Base-by-base conservation (phyloP, 2,113 vertebrate genomes). In the Trichechus manatus region DNA sequence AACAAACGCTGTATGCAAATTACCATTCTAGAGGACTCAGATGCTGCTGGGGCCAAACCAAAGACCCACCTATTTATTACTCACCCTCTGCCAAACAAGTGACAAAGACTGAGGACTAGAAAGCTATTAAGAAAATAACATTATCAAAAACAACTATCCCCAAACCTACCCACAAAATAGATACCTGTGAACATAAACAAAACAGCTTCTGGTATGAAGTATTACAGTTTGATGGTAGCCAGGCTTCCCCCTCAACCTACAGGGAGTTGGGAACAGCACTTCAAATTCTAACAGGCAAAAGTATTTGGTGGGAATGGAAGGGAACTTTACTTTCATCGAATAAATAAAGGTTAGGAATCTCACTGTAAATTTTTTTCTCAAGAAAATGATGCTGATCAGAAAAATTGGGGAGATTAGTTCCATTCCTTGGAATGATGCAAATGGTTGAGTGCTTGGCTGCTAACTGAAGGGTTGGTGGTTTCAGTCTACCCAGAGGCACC, bases 351-450 rank as follows among this genome's bases (percentile, higher is more conserved):
- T 5, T 29, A 61, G 59, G 4, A 75, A 68, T 75, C 27, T 87
- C 78, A 80, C 9, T 39, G 50, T 17, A 93, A 23, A 11, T 42
- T 64, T 59, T 86, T 11, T 68, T 59, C 83, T 75, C 81, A 83
- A 82, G 85, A 95, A 96, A 91, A 91, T 25, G 31, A 61, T 70
- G 87, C 15, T n/a, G 19, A 94, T 79, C 36, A 89, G 47, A 84
- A n/a, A 93, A 83, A 87, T 39, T 25, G 9, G 33, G 39, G 56
- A 72, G 33, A 47, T 75, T 44, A n/a, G n/a, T 59, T 93, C 68
- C 33, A 31, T 27, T 59, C 7, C 47, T 20, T 23, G 36, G 72
- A 39, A 72, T 36, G n/a, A 9, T 23, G 8, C 72, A 39, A 74
- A 15, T 19, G 33, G 36, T 74, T 39, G 39, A 39, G 9, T 74